phyloP scores from a whole-genome alignment of 2,888 invertebrate species.

The Pemphredon lugubris region DNA sequence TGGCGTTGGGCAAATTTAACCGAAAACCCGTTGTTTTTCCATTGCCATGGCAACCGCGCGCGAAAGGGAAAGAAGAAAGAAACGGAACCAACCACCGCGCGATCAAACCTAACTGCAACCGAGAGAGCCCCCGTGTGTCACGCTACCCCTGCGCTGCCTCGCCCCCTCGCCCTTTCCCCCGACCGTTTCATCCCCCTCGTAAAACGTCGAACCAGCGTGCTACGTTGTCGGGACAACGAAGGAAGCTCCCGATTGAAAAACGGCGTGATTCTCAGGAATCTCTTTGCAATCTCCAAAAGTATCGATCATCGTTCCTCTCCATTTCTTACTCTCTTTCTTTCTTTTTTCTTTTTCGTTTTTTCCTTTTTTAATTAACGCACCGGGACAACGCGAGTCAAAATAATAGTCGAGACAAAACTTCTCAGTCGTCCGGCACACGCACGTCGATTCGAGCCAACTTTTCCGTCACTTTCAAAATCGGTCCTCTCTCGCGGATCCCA shows the following conservation, averaged over 20 bases:
- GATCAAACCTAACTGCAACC: conserved; percentile 45
- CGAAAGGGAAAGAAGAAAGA: conserved; percentile 15
- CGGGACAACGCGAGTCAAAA: conserved; percentile 16
- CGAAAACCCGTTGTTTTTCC: conserved; percentile 48
- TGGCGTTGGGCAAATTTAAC: background rate
- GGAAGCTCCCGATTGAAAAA: conserved; percentile 44
- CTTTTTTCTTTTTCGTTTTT: background rate
- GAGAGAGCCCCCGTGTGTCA: conserved; percentile 51
- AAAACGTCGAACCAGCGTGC: conserved; percentile 21
- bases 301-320: background rate
- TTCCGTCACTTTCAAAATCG: conserved; percentile 39
- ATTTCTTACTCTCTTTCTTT: background rate
- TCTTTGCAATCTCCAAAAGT: background rate
- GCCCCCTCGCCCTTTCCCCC: conserved; percentile 23
- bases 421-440: too few species aligned
- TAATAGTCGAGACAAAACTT: too few species aligned
- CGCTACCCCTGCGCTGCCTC: too few species aligned
- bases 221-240: conserved; percentile 59
- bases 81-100: conserved; percentile 32
- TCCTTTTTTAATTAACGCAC: background rate
- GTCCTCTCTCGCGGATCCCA: too few species aligned
- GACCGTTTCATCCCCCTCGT: conserved; percentile 14
- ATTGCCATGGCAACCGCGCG: conserved; percentile 53
- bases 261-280: conserved; percentile 6
- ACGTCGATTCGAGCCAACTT: too few species aligned